These are phyloP conservation scores for Drosophila cognata DNA, from an alignment of 2,888 invertebrate genomes.

Conservation along the genomic window DNA sequence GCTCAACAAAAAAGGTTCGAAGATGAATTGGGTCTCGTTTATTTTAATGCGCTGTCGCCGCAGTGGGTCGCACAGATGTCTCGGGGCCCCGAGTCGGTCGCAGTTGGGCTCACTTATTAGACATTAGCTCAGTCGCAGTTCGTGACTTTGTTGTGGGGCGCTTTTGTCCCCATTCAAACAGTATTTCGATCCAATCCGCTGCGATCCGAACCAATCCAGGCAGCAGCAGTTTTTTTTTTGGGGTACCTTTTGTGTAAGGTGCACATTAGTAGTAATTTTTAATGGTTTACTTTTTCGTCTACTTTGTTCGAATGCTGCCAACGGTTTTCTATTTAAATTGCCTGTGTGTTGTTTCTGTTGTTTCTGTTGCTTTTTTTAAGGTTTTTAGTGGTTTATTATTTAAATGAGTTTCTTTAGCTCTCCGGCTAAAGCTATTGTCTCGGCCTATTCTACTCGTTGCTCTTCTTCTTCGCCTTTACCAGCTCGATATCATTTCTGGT, in stretches of 20 bases:
- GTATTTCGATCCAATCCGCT: constrained; percentile 60
- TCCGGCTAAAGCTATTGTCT: constrained; percentile 35
- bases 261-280: constrained; percentile 84
- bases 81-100: constrained; percentile 10
- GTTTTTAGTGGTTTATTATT: constrained; percentile 74
- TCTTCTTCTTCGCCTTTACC: constrained; percentile 15
- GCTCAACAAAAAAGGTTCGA: constrained; percentile 71
- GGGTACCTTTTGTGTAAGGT: constrained; percentile 74
- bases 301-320: constrained; percentile 65
- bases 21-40: constrained; percentile 83
- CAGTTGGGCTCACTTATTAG: constrained; percentile 61
- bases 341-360: constrained; percentile 44
- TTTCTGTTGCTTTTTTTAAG: constrained; percentile 29
- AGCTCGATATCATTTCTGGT: constrained; percentile 57
- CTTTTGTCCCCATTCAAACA: constrained; percentile 61
- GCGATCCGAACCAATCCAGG: constrained; percentile 43
- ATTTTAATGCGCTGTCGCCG: constrained; percentile 83
- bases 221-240: constrained; percentile 5
- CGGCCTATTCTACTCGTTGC: constrained; percentile 28
- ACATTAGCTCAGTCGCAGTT: constrained; percentile 65
- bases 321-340: constrained; percentile 66
- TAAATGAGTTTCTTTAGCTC: constrained; percentile 53
- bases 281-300: constrained; percentile 82
- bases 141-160: constrained; percentile 67
- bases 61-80: constrained; percentile 79